Conservation (phyloP, 2,888 invertebrate genomes). For the Alentia gelatinosa region DNA sequence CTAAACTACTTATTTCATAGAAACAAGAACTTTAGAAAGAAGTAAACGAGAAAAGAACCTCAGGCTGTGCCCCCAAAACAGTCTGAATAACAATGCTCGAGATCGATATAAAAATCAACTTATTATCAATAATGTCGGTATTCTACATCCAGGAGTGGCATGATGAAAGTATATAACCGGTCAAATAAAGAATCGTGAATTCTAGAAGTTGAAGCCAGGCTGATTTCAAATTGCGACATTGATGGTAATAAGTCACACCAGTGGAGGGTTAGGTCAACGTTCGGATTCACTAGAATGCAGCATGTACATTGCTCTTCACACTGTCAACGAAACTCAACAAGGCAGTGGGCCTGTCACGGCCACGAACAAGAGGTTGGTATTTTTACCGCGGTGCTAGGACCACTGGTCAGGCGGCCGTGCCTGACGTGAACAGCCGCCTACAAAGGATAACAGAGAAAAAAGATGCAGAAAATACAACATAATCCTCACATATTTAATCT, state of each 20-base stretch:
- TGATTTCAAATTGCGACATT: neutral
- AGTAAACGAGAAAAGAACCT: neutral
- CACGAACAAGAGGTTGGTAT: neutral
- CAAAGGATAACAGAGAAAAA: neutral
- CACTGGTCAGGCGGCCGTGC: slow-evolving; percentile 36
- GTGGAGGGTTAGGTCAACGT: neutral
- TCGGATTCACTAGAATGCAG: slow-evolving; percentile 8
- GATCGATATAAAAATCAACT: neutral
- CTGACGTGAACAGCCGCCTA: neutral
- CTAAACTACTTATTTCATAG: neutral
- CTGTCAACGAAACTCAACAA: neutral
- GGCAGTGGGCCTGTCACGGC: neutral
- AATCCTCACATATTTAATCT: neutral
- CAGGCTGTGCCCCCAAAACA: neutral
- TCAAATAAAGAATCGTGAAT: neutral
- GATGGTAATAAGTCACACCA: neutral
- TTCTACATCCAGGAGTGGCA: neutral
- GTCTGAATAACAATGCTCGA: neutral
- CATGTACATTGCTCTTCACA: slow-evolving; percentile 46
- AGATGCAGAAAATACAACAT: neutral
- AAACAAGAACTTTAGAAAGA: neutral
- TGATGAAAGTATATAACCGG: neutral
- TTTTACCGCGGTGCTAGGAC: slow-evolving; percentile 35
- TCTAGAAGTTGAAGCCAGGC: neutral
- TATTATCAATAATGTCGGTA: neutral